Evolutionary conservation across 1,140 invertebrate genomes (phyloP).

Genomic region (Berghia stephanieae): DNA sequence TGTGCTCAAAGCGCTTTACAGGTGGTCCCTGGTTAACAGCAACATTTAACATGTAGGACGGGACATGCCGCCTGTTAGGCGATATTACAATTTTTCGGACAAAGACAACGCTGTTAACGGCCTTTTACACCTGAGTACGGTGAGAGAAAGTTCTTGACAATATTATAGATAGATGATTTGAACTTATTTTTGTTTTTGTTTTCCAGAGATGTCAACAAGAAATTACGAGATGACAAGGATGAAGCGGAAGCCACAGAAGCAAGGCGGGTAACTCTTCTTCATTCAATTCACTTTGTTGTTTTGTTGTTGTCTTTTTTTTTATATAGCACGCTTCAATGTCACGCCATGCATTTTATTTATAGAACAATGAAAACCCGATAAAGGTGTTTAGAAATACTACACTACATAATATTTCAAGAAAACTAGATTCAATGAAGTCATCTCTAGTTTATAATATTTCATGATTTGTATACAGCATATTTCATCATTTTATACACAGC

Average conservation of each 20-base stretch:
- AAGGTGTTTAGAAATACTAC: slow-evolving; percentile 4
- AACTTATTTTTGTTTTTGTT: too few species aligned
- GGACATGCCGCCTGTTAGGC: too few species aligned
- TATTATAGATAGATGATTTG: too few species aligned
- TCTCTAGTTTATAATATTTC: slow-evolving; percentile 58
- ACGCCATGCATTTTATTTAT: not conserved
- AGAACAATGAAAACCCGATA: not conserved
- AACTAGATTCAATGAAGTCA: slow-evolving; percentile 51
- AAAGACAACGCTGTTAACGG: too few species aligned
- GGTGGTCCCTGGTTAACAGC: too few species aligned
- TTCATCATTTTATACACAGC: too few species aligned
- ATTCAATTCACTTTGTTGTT: not conserved
- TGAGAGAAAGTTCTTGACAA: too few species aligned
- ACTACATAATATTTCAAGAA: slow-evolving; percentile 15
- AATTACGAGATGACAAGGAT: slow-evolving; percentile 68
- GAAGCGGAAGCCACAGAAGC: slow-evolving; percentile 58
- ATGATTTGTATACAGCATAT: too few species aligned
- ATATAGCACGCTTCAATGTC: not conserved
- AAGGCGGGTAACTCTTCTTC: slow-evolving; percentile 60
- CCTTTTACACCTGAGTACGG: too few species aligned
- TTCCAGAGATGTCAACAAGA: slow-evolving; percentile 66
- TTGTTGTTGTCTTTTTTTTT: not conserved
- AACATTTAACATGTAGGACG: too few species aligned
- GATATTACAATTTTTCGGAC: too few species aligned
- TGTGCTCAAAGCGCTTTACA: too few species aligned